A percentile compares a stretch with the other conserved stretches of the same genome.
Evolutionary conservation across 2,888 invertebrate species (phyloP).

Genomic region (Yponomeuta evonymella): DNA sequence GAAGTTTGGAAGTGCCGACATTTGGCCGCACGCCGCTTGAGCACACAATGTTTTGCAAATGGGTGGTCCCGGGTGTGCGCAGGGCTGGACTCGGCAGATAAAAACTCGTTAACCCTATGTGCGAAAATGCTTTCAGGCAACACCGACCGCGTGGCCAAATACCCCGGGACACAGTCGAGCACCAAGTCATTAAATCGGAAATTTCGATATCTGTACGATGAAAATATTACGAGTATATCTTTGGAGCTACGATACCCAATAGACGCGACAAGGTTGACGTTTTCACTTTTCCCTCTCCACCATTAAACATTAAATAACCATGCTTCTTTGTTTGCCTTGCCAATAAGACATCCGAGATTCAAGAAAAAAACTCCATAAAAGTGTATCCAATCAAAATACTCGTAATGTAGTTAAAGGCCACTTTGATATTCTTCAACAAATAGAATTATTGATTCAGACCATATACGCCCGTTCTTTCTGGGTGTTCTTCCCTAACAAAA

Average conservation of each 20-base stretch:
- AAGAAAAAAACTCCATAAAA: too few relatives aligned
- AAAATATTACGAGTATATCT: neutral
- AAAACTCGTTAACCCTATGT: conserved; percentile 10
- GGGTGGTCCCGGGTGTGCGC: conserved; percentile 7
- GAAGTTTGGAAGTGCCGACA: conserved; percentile 15
- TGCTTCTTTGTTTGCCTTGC: too few relatives aligned
- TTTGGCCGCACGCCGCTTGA: conserved; percentile 3
- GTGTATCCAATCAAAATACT: too few relatives aligned
- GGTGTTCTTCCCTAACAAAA: too few relatives aligned
- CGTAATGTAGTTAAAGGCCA: too few relatives aligned
- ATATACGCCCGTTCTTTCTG: too few relatives aligned
- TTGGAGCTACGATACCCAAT: neutral
- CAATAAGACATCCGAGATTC: too few relatives aligned
- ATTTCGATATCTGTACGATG: neutral
- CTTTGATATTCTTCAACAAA: too few relatives aligned
- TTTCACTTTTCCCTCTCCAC: too few relatives aligned
- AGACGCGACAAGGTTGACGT: too few relatives aligned
- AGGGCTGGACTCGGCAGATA: conserved; percentile 2
- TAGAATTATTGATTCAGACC: too few relatives aligned
- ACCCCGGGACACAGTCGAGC: neutral
- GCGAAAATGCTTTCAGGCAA: neutral
- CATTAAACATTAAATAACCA: too few relatives aligned
- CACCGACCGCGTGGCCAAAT: neutral
- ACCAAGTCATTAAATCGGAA: neutral
- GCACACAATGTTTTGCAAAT: conserved; percentile 7